Evolutionary conservation across 2,113 vertebrate genomes (phyloP), one percentile per base, ranked within the genome.

Genomic region (Kobus ellipsiprymnus): DNA sequence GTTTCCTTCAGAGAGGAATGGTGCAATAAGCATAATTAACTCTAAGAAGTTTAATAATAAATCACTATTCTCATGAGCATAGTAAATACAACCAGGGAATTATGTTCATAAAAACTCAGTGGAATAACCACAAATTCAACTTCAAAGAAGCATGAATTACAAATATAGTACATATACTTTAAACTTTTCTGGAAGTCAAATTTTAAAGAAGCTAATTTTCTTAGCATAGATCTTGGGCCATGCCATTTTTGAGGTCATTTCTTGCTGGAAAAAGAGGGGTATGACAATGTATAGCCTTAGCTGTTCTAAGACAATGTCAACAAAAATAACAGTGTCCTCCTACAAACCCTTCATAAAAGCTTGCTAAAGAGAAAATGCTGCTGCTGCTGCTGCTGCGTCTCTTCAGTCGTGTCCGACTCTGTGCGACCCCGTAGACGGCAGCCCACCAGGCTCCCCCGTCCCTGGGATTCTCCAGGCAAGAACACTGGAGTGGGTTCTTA

Each of bases 1-100:
- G 54, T 87, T 81, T 96, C 92, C 74, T 93, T 96, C 44, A 40
- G 67, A 92, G 67, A 97, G 90, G 64, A 86, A 13, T 90, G 52
- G 54, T 83, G 54, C 52, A 86, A 88, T 94, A 95, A 94, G 57
- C 44, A 78, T 86, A 95, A 97, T 96, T 88, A 97, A 94, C 85
- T 93, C 82, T 89, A 93, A 94, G 82, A 97, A 50, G 16, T 67
- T 97, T 90, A 96, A 60, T 88, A 92, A 97, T 82, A 92, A 95
- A 94, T 92, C 90, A 62, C 29, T 36, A 90, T 44, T n/a, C 81
- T 92, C 88, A 84, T 7, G 59, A 55, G 81, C 44, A 92, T 71
- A 94, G 94, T 83, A 96, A 91, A 91, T 78, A 71, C 6, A 93
- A 88, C 89, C 40, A 93, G 87, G 64, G 94, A 94, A 77, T 97